Percentiles rank a stretch among this genome's conserved stretches.
These are phyloP conservation scores for Pholis gunnellus DNA, from an alignment of 2,113 vertebrate genomes.

Conservation along the genomic window DNA sequence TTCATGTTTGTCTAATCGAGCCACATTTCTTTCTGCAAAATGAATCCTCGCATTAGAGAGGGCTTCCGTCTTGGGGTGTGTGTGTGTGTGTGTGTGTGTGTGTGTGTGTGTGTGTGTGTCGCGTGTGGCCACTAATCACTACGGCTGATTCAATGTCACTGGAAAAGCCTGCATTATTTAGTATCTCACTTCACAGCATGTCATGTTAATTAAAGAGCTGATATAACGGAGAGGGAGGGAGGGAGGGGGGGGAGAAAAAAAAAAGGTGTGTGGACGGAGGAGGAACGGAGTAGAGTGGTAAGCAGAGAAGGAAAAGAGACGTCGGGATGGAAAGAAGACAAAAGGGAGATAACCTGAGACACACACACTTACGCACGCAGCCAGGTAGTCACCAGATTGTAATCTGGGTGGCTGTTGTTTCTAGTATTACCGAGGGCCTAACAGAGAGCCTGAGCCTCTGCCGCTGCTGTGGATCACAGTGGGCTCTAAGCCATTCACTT, in stretches of 20 bases:
- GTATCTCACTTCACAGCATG: conserved; percentile 76
- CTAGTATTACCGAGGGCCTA: conserved; percentile 56
- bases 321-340: conserved; percentile 18
- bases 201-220: conserved; percentile 80
- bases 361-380: background rate
- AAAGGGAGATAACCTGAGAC: conserved; percentile 41
- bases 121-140: conserved; percentile 73
- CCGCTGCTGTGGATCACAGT: conserved; percentile 53
- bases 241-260: conserved; percentile 13
- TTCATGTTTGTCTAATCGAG: conserved; percentile 21
- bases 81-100: conserved; percentile 48
- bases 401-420: conserved; percentile 63
- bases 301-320: conserved; percentile 36
- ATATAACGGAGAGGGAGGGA: conserved; percentile 59
- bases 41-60: conserved; percentile 7
- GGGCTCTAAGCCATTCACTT: conserved; percentile 60
- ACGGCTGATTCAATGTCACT: conserved; percentile 73
- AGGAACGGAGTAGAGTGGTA: conserved; percentile 20
- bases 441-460: conserved; percentile 58
- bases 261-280: conserved; percentile 22
- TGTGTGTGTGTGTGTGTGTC: conserved; percentile 37
- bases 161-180: conserved; percentile 82
- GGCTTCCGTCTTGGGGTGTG: conserved; percentile 7
- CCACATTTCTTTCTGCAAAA: conserved; percentile 6
- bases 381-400: conserved; percentile 62